Evolutionary conservation across 2,888 invertebrate species (phyloP), one percentile per base, ranked within the genome.

Genomic region (Marronus borbonicus): DNA sequence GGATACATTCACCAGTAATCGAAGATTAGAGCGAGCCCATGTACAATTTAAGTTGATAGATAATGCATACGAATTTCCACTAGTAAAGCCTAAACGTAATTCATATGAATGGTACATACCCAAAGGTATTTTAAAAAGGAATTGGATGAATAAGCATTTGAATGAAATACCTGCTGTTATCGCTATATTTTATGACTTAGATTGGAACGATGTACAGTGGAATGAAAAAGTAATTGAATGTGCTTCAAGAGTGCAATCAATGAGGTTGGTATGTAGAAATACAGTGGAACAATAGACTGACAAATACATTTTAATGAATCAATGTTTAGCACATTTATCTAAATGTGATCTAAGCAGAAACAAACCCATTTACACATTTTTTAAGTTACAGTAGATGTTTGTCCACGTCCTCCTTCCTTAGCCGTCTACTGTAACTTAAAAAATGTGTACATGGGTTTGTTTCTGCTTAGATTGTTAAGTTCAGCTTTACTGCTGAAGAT

Each of bases 21-120:
- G 96, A 49, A 91, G 95, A 80, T 90, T 93, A 0, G 97, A 98
- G 86, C 92, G 96, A 84, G 93, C 95, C 64, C 93, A 96, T 0
- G 93, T 98, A 78, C 92, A 94, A 83, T 97, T 97, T 88, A 95
- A 95, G 87, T 89, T 96, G 78, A 91, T 98, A 76, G 92, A 93
- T 80, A 93, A 93, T 81, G 95, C 94, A 49, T 95, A 97, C 88
- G 96, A 96, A 85, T 98, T 97, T 88, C 97, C 97, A 4, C 92
- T 94, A 44, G 93, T 94, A 7, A 96, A 96, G 87, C 95, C 95
- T 4, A 96, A 97, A 90, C 91, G 96, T 82, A 94, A 94, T 85
- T 95, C 96, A 0, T 98, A 98, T 88, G 98, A 98, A 86, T 97
- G 97, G 96, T 98, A 98, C 88, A 94, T 97, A 83, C 97, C 97